Evolutionary conservation across 2,888 invertebrate species (phyloP).

Genomic region (Chirona hameri): DNA sequence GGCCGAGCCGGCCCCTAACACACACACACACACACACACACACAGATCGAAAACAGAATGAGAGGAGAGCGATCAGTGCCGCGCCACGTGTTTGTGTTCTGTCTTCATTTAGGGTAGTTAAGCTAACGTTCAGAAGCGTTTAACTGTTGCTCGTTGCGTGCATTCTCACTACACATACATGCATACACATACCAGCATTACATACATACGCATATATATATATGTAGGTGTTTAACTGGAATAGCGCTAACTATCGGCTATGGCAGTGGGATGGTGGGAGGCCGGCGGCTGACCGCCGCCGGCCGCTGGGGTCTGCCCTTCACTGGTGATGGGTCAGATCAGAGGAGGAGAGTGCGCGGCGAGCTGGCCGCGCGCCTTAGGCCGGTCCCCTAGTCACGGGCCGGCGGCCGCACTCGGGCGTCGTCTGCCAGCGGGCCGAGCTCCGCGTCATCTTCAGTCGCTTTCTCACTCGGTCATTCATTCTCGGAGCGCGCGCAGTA

Average conservation of each 20-base stretch:
- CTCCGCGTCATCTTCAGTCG: not conserved
- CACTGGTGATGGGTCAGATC: not conserved
- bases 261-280: not conserved
- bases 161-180: constrained; percentile 28
- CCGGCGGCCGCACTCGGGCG: not conserved
- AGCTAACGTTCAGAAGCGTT: constrained; percentile 24
- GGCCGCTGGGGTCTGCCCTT: not conserved
- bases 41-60: too few species aligned
- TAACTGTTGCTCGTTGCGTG: constrained; percentile 22
- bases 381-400: not conserved
- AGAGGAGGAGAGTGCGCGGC: too few species aligned
- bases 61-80: not conserved
- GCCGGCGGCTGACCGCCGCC: not conserved
- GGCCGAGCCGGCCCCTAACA: too few species aligned
- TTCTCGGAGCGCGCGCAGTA: constrained; percentile 11
- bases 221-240: constrained; percentile 26
- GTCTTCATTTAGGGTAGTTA: constrained; percentile 28
- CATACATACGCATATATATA: constrained; percentile 22
- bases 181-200: constrained; percentile 27
- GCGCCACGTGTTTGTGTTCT: not conserved
- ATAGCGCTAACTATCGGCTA: not conserved
- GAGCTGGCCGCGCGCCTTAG: not conserved
- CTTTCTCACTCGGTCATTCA: constrained; percentile 9
- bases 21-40: too few species aligned
- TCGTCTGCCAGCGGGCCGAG: not conserved